Conservation (phyloP, 2,113 vertebrate species). For the Ornithorhynchus anatinus region DNA sequence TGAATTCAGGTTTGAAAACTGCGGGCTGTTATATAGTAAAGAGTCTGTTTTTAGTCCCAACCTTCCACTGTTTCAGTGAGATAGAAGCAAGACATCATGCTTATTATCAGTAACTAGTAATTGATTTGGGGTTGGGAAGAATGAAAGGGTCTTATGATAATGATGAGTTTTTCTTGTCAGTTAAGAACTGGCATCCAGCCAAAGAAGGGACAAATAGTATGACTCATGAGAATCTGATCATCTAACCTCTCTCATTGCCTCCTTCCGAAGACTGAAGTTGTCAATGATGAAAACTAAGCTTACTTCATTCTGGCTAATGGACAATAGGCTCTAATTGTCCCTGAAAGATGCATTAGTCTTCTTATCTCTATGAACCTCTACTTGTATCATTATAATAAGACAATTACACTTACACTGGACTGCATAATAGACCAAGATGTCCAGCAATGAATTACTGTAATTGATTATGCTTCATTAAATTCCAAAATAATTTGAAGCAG, state of each 20-base stretch:
- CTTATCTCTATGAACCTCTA: slow-evolving; percentile 31
- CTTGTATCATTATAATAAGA: slow-evolving; percentile 29
- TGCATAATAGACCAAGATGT: slow-evolving; percentile 33
- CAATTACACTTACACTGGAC: slow-evolving; percentile 26
- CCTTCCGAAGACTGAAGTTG: slow-evolving; percentile 1
- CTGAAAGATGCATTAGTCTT: slow-evolving; percentile 29
- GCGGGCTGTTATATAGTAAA: background rate
- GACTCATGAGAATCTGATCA: background rate
- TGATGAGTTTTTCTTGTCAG: background rate
- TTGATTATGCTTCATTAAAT: slow-evolving; percentile 11
- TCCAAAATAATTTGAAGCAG: slow-evolving; percentile 36
- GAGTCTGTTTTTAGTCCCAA: slow-evolving; percentile 8
- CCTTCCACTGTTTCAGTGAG: background rate
- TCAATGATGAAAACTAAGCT: slow-evolving; percentile 37
- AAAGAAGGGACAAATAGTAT: background rate
- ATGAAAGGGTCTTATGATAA: background rate
- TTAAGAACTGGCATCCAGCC: background rate
- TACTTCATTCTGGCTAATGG: slow-evolving; percentile 31
- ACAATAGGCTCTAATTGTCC: slow-evolving; percentile 15
- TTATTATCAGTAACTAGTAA: slow-evolving; percentile 11
- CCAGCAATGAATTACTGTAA: slow-evolving; percentile 36
- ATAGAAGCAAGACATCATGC: background rate
- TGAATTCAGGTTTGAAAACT: background rate
- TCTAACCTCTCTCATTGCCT: background rate
- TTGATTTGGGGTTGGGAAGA: slow-evolving; percentile 6